Base-by-base conservation (phyloP, 2,113 vertebrate species). In the Pandion haliaetus region DNA sequence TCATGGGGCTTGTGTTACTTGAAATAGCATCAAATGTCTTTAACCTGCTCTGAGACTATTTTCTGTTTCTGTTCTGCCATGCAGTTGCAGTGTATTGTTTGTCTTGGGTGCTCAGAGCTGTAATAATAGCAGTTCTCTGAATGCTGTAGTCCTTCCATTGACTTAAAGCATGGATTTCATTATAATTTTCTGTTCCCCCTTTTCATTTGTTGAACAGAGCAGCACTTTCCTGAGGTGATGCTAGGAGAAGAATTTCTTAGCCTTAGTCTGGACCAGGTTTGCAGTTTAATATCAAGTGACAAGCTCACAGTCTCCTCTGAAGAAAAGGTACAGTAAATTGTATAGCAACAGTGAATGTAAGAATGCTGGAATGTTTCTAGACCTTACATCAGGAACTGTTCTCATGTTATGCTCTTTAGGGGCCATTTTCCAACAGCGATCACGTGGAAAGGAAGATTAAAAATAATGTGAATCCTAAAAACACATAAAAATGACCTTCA, bases 211-310 rank as follows among this genome's bases (percentile, higher is more conserved):
- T 95, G 96, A 98, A 98, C 98, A 99, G 99, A 99, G 98, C 99
- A 99, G 98, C 99, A 99, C 97, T 99, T 99, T 91, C 98, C 98
- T 32, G 99, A 99, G 88, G 99, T 99, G 98, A 99, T 99, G 98
- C 98, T 99, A 96, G 99, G 99, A 70, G 99, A 99, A 98, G 99
- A 99, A 98, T 99, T 99, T 97, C 98, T 99, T 96, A 98, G 98
- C 92, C 98, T 99, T 81, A 99, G 98, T 93, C 98, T 99, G 98
- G 99, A 99, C 98, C 99, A 99, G 96, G 99, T 99, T 93, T 99
- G 99, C 99, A 98, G 98, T 97, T 99, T 99, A 95, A 99, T 99
- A 98, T 99, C 99, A 94, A 99, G 99, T 47, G 99, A 99, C 97
- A 99, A 99, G 95, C 99, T 99, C 95, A 99, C 99, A 0, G 99